Conservation (phyloP, 2,113 vertebrate genomes). For the Atractosteus spatula region DNA sequence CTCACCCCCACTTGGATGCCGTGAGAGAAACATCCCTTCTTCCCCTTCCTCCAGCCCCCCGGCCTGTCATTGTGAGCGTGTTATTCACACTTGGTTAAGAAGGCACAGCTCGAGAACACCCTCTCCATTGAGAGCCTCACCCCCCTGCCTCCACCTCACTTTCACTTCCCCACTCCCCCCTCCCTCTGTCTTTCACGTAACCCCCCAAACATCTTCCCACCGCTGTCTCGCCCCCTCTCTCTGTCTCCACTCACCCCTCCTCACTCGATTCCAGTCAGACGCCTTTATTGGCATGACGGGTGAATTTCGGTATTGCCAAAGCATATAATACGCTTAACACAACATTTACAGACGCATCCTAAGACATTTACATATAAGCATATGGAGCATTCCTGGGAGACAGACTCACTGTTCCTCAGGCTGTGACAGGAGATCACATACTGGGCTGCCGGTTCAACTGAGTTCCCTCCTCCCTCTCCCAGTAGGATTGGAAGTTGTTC, state of each 20-base stretch:
- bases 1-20: not conserved
- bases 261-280: conserved; percentile 25
- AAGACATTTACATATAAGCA: too few relatives aligned
- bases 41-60: conserved; percentile 1
- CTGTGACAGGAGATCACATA: too few relatives aligned
- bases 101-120: conserved; percentile 45
- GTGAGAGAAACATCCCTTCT: not conserved
- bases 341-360: too few relatives aligned
- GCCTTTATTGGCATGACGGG: conserved; percentile 18
- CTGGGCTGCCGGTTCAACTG: too few relatives aligned
- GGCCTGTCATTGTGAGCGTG: conserved; percentile 32
- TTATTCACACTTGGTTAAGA: conserved; percentile 46
- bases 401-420: too few relatives aligned
- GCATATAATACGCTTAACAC: too few relatives aligned
- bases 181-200: not conserved
- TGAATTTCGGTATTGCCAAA: not conserved
- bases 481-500: too few relatives aligned
- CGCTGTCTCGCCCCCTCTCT: conserved; percentile 23
- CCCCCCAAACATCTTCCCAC: not conserved
- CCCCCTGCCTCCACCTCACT: not conserved
- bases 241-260: not conserved
- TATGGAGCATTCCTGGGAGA: too few relatives aligned
- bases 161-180: not conserved
- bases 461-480: too few relatives aligned
- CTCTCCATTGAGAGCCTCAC: conserved; percentile 30